These are phyloP conservation scores for Cygnus atratus DNA, from an alignment of 2,113 vertebrate species.

Conservation along the genomic window DNA sequence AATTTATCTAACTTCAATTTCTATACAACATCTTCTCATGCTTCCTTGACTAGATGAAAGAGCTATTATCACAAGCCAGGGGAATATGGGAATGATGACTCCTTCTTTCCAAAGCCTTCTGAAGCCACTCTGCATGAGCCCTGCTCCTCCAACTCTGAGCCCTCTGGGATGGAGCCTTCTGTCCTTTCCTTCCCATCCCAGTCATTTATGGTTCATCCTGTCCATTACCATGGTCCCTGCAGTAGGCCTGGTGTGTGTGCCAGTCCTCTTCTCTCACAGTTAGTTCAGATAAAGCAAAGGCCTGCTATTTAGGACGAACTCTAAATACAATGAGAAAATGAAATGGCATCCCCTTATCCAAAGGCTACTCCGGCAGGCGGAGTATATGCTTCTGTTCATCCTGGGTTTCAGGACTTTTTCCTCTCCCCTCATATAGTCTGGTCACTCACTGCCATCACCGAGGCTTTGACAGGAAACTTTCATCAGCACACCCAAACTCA, in stretches of 20 bases:
- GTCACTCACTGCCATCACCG: neutral
- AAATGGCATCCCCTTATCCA: neutral
- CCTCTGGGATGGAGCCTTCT: neutral
- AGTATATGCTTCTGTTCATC: neutral
- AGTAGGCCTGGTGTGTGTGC: neutral
- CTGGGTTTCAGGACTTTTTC: neutral
- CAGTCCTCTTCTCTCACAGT: neutral
- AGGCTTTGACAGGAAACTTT: neutral
- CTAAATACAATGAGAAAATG: neutral
- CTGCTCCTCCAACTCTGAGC: neutral
- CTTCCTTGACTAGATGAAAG: neutral
- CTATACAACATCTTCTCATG: neutral
- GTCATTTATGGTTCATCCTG: neutral
- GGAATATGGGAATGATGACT: neutral
- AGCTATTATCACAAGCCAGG: neutral
- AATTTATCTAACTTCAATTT: neutral
- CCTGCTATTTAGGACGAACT: neutral
- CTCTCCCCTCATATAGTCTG: neutral
- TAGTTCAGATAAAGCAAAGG: neutral
- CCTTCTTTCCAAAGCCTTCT: neutral
- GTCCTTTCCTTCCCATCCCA: neutral
- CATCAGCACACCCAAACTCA: neutral
- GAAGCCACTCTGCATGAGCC: neutral
- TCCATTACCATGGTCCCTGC: accelerated
- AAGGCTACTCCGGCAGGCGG: neutral